Base-by-base conservation (phyloP, 64 coral and sea anemone genomes). In the Pocillopora damicornis region DNA sequence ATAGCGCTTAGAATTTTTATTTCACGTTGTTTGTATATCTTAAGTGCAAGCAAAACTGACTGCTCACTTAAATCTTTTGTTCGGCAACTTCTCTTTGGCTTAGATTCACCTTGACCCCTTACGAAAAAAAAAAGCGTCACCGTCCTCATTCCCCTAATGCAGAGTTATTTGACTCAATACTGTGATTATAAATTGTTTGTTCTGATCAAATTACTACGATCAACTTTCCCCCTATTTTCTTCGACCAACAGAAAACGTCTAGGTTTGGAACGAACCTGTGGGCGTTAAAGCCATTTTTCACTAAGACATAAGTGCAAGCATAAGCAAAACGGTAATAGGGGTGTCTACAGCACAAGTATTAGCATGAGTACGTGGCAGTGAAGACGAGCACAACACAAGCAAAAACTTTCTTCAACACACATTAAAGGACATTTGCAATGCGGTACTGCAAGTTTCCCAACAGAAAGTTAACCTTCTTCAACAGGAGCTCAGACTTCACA, bases 321-420 rank as follows among this genome's bases (percentile, higher is more conserved):
- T 76, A 76, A 57, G 75, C 75, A 76, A 6, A 76, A 56, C 37
- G 14, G 75, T 51, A 76, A 42, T 2, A 76, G 37, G 75, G 37
- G 75, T 36, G 75, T 76, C 13, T 15, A 76, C 11, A 76, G 35
- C 75, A 76, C 75, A 76, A 76, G 75, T 16, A 76, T 76, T 76
- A 51, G 75, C 1, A 7, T 36, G 42, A 76, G 75, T 36, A 37
- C 34, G 75, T 38, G 30, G 75, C 75, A 76, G 75, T 38, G 26
- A 76, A 76, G 35, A 76, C 75, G 75, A 6, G 30, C 75, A 76
- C 75, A 76, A 76, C 75, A 76, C 75, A 76, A 76, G 74, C 35
- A 76, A 37, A 63, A 63, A 30, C 30, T 30, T 30, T 30, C 30
- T 51, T 51, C 42, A 51, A 51, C 7, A 7, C 42, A 51, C 7